Percentiles rank a stretch among this genome's conserved stretches.
phyloP scores from a whole-genome alignment of 2,888 invertebrate species.

The Silvanus unidentatus region DNA sequence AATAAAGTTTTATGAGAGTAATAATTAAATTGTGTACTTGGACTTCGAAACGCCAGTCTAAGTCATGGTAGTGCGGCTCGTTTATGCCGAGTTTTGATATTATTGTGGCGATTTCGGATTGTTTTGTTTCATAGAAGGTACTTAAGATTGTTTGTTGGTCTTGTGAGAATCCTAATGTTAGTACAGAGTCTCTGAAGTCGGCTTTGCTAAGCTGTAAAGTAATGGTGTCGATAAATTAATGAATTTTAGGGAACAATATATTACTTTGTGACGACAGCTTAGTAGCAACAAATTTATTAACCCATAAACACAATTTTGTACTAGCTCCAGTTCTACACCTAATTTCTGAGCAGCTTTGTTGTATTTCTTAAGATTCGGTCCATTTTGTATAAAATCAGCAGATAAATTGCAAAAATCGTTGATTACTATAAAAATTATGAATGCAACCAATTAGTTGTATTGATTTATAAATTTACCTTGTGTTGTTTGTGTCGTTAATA shows the following conservation, averaged over 20 bases:
- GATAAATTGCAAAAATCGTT: slow-evolving; percentile 67
- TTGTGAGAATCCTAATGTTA: slow-evolving; percentile 53
- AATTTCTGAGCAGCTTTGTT: slow-evolving; percentile 60
- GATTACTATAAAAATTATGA: slow-evolving; percentile 50
- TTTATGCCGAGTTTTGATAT: slow-evolving; percentile 47
- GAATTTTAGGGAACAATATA: neutral
- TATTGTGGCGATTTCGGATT: slow-evolving; percentile 50
- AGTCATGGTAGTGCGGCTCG: slow-evolving; percentile 51
- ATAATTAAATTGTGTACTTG: slow-evolving; percentile 42
- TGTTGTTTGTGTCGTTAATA: slow-evolving; percentile 49
- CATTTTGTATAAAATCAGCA: slow-evolving; percentile 61
- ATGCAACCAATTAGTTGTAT: slow-evolving; percentile 9
- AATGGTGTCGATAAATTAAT: slow-evolving; percentile 5
- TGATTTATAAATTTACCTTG: slow-evolving; percentile 43
- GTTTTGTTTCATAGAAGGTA: slow-evolving; percentile 55
- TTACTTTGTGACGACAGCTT: slow-evolving; percentile 64
- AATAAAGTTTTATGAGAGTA: too few species aligned
- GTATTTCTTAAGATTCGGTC: slow-evolving; percentile 58
- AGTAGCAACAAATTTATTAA: slow-evolving; percentile 67
- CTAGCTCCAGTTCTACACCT: slow-evolving; percentile 48
- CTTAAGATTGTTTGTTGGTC: slow-evolving; percentile 56
- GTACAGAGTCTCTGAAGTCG: slow-evolving; percentile 48
- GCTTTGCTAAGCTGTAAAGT: slow-evolving; percentile 45
- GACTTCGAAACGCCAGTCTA: slow-evolving; percentile 64
- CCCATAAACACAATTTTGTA: slow-evolving; percentile 64